Base-by-base conservation (phyloP, 2,888 invertebrate species). In the Caenorhabditis sinica region DNA sequence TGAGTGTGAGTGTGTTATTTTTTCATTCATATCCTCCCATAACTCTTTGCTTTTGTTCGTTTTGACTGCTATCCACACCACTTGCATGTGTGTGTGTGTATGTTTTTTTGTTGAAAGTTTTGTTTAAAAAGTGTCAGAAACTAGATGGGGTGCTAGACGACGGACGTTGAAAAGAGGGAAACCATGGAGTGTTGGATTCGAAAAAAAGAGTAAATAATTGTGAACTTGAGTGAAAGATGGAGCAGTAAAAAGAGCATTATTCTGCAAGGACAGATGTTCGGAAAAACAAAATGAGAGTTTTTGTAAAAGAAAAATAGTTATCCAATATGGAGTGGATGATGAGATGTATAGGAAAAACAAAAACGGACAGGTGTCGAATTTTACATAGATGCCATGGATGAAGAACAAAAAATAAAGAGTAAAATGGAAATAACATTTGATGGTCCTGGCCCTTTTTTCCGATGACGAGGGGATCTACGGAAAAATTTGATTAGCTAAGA, bases 11-110 rank as follows among this genome's bases (percentile, higher is more conserved):
- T 69, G 68, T 71, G 20, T 43, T 43, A 20, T 76, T 76, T 36
- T 79, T 58, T 53, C 56, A 79, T 72, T 71, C 72, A 72, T 80
- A 65, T 80, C 66, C 80, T 20, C 40, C 40, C 53, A 60, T 58
- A 65, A 56, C 80, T 72, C 65, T 53, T 72, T 72, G 71, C 71
- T 80, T 66, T 72, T 66, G 72, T 80, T 80, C 58, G 51, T 69
- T 58, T 43, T 25, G 60, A 68, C 65, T 63, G 49, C 45, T 53
- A 66, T 66, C 66, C 23, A 28, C 53, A 49, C 58, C 25, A 71
- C 61, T 77, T 63, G 43, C 65, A 66, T 80, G 72, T 65, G 63
- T 79, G 53, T 69, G 49, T 69, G 60, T 77, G 49, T 69, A 36
- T 77, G 9, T 56, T 56, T 56, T 56, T 25, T 65, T 71, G 49